Evolutionary conservation across 2,888 invertebrate species (phyloP).

Genomic region (Eustalomyia histrio): DNA sequence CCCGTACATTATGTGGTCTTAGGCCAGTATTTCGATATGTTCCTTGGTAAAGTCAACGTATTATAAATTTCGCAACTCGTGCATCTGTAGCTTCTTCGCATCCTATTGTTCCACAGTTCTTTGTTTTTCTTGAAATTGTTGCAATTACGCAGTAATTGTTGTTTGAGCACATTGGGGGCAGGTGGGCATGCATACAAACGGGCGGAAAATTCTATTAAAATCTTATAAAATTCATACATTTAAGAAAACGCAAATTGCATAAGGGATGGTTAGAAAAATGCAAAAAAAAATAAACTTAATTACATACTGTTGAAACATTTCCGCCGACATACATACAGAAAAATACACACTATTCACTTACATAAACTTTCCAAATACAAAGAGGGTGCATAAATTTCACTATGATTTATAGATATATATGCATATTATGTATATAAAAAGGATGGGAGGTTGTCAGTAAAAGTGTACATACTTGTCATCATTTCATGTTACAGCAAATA

Average conservation of each 20-base stretch:
- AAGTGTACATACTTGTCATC: constrained; percentile 28
- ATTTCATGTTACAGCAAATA: constrained; percentile 31
- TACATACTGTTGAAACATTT: constrained; percentile 29
- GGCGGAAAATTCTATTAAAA: constrained; percentile 38
- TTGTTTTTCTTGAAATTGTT: constrained; percentile 43
- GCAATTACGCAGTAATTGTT: constrained; percentile 48
- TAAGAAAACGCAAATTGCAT: background rate
- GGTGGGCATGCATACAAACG: constrained; percentile 16
- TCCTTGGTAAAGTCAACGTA: too few species aligned
- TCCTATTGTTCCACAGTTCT: too few species aligned
- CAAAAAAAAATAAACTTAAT: constrained; percentile 40
- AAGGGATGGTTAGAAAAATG: constrained; percentile 19
- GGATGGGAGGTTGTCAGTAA: constrained; percentile 30
- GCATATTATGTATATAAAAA: constrained; percentile 25
- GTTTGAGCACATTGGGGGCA: constrained; percentile 14
- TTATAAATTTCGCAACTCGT: too few species aligned
- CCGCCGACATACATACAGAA: constrained; percentile 3
- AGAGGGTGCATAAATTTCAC: constrained; percentile 42
- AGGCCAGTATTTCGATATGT: too few species aligned
- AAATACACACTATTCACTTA: too few species aligned
- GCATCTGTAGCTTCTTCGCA: too few species aligned
- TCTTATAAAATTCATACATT: background rate
- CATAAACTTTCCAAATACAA: constrained; percentile 5
- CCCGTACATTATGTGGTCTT: too few species aligned
- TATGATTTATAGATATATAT: background rate